Evolutionary conservation across 2,113 vertebrate species (phyloP), one percentile per base, ranked within the genome.

Genomic region (Emberiza fucata): DNA sequence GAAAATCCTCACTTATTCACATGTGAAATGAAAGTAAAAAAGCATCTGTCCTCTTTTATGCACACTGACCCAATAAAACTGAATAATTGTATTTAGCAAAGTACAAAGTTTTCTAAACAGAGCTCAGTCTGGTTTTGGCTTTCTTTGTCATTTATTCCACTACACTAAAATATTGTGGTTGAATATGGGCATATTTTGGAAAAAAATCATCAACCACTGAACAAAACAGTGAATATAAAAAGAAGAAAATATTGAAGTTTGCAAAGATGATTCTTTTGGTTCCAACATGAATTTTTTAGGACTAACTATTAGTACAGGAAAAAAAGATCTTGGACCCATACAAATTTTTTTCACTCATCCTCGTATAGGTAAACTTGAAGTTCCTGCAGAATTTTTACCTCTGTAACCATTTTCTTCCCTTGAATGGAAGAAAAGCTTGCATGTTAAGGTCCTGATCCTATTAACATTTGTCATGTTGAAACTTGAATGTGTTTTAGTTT

Each of bases 11-110:
- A 92, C 91, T 97, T 96, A 95, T 92, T 98, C 94, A 96, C 94
- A 96, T 97, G 82, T 97, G 97, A 98, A 97, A 95, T 97, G 78
- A 95, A 97, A 98, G 95, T 96, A 86, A 97, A 97, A 97, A 98
- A 97, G 95, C 97, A 97, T 97, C 94, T 97, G 97, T 96, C 93
- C 90, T 97, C 69, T 98, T 97, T 95, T 96, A 90, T 96, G 88
- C 88, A 95, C 92, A 94, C 92, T 96, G 95, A 91, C 92, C 96
- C 95, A 97, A 97, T 97, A 97, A 98, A 98, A 97, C 54, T 85
- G 91, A 97, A 94, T 96, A 95, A 96, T 96, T 97, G 93, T 96
- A 96, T 97, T 96, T 82, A 97, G 79, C 64, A 80, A 94, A 97
- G 75, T 97, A 95, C 86, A 92, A 94, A 97, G 88, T 94, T 94